Conservation (phyloP, 2,797 vertebrate genomes). For the Sus cebifrons region DNA sequence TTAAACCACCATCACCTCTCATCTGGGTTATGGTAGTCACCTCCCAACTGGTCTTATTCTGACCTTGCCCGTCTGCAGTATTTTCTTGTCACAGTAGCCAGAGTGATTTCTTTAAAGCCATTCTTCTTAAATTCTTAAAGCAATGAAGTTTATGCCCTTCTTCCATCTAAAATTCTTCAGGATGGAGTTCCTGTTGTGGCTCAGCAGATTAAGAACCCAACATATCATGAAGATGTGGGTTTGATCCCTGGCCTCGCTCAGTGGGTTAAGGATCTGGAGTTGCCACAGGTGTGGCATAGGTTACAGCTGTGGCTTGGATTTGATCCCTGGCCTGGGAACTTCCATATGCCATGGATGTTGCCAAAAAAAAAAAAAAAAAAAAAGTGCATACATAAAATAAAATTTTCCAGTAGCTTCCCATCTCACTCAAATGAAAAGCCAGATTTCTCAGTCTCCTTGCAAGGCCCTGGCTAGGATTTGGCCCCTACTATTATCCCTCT, state of each 20-base stretch:
- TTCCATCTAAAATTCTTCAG: background rate
- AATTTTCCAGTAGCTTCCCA: background rate
- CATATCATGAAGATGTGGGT: too few species aligned
- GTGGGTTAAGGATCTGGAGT: too few species aligned
- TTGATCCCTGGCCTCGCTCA: too few species aligned
- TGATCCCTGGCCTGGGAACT: too few species aligned
- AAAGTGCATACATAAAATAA: background rate
- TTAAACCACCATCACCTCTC: background rate
- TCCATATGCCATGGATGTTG: too few species aligned
- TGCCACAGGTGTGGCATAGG: too few species aligned
- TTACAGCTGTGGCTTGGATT: too few species aligned
- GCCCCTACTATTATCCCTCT: background rate
- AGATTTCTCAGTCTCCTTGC: background rate
- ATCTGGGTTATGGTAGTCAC: background rate
- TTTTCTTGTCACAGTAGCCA: background rate
- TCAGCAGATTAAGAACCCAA: too few species aligned
- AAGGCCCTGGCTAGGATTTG: background rate
- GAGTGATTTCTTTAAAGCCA: constrained; percentile 17
- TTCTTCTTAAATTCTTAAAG: background rate
- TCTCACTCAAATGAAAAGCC: background rate
- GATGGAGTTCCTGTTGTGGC: too few species aligned
- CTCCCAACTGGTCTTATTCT: constrained; percentile 17
- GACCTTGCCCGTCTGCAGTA: background rate
- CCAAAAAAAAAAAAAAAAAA: too few species aligned
- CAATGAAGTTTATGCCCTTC: background rate